Conservation (phyloP, 2,888 invertebrate species). For the Dasypogon diadema region DNA sequence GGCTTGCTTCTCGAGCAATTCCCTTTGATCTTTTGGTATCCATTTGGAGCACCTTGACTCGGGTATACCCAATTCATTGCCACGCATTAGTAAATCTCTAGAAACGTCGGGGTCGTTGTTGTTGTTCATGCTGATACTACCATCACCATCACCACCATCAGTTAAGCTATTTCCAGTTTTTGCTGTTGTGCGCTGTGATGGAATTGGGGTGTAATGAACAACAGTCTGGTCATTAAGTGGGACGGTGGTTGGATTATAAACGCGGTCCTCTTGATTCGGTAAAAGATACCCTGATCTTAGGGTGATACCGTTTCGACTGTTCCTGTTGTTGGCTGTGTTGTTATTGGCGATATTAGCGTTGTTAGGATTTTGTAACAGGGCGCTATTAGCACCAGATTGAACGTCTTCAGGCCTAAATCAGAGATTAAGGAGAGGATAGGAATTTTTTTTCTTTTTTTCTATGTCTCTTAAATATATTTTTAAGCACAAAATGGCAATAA, state of each 20-base stretch:
- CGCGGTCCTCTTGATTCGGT: conserved; percentile 60
- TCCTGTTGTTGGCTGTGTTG: conserved; percentile 10
- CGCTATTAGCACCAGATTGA: conserved; percentile 38
- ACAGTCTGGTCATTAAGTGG: conserved; percentile 59
- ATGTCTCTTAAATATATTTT: not conserved
- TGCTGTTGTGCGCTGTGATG: conserved; percentile 22
- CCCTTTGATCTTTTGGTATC: conserved; percentile 68
- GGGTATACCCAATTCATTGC: conserved; percentile 66
- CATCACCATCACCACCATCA: conserved; percentile 56
- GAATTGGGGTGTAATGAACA: conserved; percentile 29
- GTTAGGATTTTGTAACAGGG: conserved; percentile 28
- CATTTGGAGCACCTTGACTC: conserved; percentile 66
- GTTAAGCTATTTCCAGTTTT: conserved; percentile 22
- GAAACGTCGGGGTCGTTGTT: conserved; percentile 53
- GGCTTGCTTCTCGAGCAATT: conserved; percentile 66
- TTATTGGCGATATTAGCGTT: conserved; percentile 17
- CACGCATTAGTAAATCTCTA: conserved; percentile 63
- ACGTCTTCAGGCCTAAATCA: conserved; percentile 40
- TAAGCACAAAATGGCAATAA: conserved; percentile 24
- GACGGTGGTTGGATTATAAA: conserved; percentile 67
- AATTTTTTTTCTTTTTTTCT: conserved; percentile 29
- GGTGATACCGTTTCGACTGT: conserved; percentile 1
- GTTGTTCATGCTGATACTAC: conserved; percentile 48
- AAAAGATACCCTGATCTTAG: conserved; percentile 12
- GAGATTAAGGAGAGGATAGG: conserved; percentile 41